Conservation (phyloP, 2,888 invertebrate genomes). For the Parnassius orleans region DNA sequence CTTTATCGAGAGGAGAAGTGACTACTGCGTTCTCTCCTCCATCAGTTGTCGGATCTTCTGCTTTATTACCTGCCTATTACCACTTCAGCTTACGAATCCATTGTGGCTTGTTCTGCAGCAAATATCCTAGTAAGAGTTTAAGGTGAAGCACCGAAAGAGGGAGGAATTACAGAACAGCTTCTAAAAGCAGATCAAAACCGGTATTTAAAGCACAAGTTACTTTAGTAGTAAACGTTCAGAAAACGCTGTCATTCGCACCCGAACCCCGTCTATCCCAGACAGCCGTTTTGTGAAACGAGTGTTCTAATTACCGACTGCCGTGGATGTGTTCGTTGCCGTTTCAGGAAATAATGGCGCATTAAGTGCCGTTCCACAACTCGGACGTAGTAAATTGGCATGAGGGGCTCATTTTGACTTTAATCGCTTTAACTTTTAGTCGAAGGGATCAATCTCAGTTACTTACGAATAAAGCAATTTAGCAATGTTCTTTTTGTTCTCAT, state of each 20-base stretch:
- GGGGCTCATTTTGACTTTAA: background rate
- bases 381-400: background rate
- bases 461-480: background rate
- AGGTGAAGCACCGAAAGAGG: no score
- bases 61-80: no score
- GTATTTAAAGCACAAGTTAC: no score
- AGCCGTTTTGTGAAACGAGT: constrained; percentile 3
- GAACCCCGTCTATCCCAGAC: background rate
- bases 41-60: no score
- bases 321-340: background rate
- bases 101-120: no score
- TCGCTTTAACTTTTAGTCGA: background rate
- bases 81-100: no score
- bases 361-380: constrained; percentile 1
- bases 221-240: background rate
- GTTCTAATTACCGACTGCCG: constrained; percentile 8
- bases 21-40: no score
- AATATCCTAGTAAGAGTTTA: no score
- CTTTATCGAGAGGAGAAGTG: no score
- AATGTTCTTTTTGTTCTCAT: no score
- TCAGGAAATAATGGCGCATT: constrained; percentile 6
- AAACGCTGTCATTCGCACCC: constrained; percentile 7
- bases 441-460: background rate
- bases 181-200: no score
- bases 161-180: no score